These are phyloP conservation scores for Drosophila parabipectinata DNA, from an alignment of 1,140 invertebrate species.

Conservation along the genomic window DNA sequence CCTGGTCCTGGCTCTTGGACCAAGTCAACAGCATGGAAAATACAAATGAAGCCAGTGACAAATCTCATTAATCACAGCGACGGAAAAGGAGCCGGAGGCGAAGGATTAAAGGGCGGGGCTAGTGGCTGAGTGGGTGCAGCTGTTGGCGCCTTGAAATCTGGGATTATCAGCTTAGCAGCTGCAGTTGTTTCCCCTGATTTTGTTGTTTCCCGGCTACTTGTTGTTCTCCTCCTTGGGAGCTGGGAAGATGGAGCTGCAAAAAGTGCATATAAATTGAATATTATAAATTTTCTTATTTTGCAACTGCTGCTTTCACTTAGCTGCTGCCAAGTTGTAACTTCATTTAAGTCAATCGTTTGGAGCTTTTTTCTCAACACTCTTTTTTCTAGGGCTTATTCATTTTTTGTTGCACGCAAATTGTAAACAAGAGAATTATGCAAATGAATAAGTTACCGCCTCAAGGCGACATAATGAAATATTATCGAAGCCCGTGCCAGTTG, in stretches of 20 bases:
- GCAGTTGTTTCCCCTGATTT: conserved; percentile 48
- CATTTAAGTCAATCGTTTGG: conserved; percentile 79
- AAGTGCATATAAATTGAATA: conserved; percentile 83
- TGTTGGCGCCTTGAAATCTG: conserved; percentile 56
- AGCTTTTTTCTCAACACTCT: conserved; percentile 6
- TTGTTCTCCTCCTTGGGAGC: conserved; percentile 29
- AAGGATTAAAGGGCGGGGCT: conserved; percentile 6
- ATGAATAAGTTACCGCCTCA: conserved; percentile 58
- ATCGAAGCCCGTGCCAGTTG: conserved; percentile 13
- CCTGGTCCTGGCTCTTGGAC: conserved; percentile 1
- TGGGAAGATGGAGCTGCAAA: conserved; percentile 25
- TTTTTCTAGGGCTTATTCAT: not conserved
- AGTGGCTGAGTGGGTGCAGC: conserved; percentile 41
- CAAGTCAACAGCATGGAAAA: conserved; percentile 77
- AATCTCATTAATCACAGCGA: conserved; percentile 78
- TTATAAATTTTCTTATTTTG: conserved; percentile 76
- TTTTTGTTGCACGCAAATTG: conserved; percentile 58
- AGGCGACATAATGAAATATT: conserved; percentile 43
- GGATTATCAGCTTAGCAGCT: conserved; percentile 77
- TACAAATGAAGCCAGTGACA: conserved; percentile 81
- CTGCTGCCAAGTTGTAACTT: conserved; percentile 77
- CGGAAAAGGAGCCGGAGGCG: conserved; percentile 29
- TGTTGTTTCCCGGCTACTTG: conserved; percentile 30
- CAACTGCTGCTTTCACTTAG: conserved; percentile 69
- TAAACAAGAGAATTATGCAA: conserved; percentile 83